phyloP scores from a whole-genome alignment of 2,113 vertebrate genomes.

The Rhinichthys klamathensis region DNA sequence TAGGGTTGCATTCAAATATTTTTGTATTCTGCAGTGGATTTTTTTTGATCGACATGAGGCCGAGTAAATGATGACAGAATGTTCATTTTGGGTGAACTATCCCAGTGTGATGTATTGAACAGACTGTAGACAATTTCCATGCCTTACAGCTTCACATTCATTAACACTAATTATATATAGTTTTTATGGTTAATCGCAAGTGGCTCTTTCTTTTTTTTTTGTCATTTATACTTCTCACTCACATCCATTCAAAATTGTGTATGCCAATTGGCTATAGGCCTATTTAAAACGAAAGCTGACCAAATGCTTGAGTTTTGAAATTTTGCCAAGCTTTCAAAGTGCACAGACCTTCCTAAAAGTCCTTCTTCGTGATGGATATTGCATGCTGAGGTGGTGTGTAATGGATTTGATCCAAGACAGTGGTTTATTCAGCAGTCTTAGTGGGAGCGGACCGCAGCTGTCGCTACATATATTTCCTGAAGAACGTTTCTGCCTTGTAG shows the following conservation, averaged over 20 bases:
- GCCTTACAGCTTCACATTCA: background rate
- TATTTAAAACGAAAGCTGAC: conserved; percentile 2
- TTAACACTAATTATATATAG: background rate
- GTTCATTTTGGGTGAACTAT: background rate
- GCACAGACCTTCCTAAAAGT: conserved; percentile 43
- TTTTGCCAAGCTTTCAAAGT: conserved; percentile 48
- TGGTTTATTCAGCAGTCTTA: conserved; percentile 67
- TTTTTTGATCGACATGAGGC: background rate
- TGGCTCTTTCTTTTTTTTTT: background rate
- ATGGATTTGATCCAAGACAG: conserved; percentile 73
- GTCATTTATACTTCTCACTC: no score
- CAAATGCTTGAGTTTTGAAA: conserved; percentile 1
- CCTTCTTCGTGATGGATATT: conserved; percentile 35
- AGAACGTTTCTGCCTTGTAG: conserved; percentile 71
- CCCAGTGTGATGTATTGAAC: background rate
- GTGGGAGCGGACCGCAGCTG: conserved; percentile 75
- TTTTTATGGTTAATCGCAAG: background rate
- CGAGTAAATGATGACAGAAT: background rate
- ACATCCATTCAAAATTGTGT: background rate
- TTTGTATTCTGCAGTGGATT: background rate
- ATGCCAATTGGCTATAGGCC: background rate
- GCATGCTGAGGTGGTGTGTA: conserved; percentile 69
- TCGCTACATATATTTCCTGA: conserved; percentile 75
- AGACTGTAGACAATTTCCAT: background rate
- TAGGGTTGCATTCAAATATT: background rate